phyloP scores from a whole-genome alignment of 2,797 vertebrate species.

The Philypnodon macrostomus region DNA sequence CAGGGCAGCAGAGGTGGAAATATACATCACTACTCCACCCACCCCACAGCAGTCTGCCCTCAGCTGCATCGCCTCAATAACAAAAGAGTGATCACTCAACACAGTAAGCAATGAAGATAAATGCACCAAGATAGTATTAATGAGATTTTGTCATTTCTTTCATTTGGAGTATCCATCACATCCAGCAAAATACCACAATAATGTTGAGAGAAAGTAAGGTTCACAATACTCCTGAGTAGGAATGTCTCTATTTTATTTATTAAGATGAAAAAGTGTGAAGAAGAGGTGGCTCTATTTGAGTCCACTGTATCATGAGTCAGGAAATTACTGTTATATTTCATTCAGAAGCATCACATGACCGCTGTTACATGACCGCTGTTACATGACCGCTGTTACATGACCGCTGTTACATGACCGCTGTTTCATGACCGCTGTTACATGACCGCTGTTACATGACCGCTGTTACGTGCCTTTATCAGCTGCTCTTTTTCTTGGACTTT shows the following conservation, averaged over 20 bases:
- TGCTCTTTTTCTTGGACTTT: too few relatives aligned
- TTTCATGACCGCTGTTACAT: too few relatives aligned
- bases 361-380: too few relatives aligned
- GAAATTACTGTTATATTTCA: too few relatives aligned
- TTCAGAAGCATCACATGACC: too few relatives aligned
- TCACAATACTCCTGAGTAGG: constrained; percentile 29
- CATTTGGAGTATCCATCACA: neutral
- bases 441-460: too few relatives aligned
- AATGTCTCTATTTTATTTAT: constrained; percentile 2
- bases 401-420: too few relatives aligned
- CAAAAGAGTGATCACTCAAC: neutral
- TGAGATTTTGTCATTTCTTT: constrained; percentile 11
- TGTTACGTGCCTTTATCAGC: too few relatives aligned
- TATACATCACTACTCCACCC: constrained; percentile 48
- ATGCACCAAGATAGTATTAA: constrained; percentile 7
- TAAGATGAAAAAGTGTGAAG: neutral
- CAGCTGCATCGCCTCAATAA: neutral
- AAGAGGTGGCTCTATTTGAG: too few relatives aligned
- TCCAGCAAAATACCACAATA: constrained; percentile 4
- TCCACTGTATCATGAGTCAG: too few relatives aligned
- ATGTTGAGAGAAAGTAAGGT: constrained; percentile 12
- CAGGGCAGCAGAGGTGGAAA: constrained; percentile 13
- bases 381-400: too few relatives aligned
- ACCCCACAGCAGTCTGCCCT: constrained; percentile 10
- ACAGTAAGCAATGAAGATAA: constrained; percentile 33